Percentiles rank a stretch among this genome's conserved stretches.
Evolutionary conservation across 2,797 vertebrate genomes (phyloP).

Genomic region (Peromyscus melanophrys): DNA sequence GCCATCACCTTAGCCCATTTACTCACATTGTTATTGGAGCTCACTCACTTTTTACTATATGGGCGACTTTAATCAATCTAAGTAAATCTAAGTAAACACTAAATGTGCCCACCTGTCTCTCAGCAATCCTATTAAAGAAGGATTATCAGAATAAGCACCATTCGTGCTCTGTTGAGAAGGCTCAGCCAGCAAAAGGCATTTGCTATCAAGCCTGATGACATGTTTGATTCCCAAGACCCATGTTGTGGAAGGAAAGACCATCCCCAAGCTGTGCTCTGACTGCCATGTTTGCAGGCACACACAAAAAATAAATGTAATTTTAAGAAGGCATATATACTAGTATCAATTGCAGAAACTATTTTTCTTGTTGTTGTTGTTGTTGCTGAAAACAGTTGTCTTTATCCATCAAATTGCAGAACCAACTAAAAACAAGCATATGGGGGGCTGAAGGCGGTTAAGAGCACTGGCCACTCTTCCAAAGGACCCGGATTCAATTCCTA

Average conservation of each 20-base stretch:
- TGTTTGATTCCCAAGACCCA: too few species aligned
- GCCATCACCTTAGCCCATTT: background rate
- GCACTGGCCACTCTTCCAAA: too few species aligned
- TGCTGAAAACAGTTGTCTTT: conserved; percentile 51
- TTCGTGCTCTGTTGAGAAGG: background rate
- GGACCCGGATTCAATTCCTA: too few species aligned
- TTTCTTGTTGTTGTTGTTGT: background rate
- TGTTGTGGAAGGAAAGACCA: too few species aligned
- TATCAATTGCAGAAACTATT: conserved; percentile 45
- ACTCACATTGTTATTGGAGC: background rate
- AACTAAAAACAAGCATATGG: conserved; percentile 75
- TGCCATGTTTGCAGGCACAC: too few species aligned
- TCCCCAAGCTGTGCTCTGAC: too few species aligned
- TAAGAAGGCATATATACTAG: background rate
- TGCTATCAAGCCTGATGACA: too few species aligned
- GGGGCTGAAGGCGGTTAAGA: too few species aligned
- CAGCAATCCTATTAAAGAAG: conserved; percentile 45
- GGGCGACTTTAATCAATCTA: conserved; percentile 44
- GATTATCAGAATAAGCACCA: conserved; percentile 18
- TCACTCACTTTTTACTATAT: background rate
- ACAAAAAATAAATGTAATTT: background rate
- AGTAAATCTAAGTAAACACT: background rate
- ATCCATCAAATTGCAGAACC: conserved; percentile 77
- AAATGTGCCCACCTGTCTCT: background rate
- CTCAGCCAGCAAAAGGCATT: background rate